phyloP scores from a whole-genome alignment of 2,888 invertebrate species.

The Helicoverpa assulta region DNA sequence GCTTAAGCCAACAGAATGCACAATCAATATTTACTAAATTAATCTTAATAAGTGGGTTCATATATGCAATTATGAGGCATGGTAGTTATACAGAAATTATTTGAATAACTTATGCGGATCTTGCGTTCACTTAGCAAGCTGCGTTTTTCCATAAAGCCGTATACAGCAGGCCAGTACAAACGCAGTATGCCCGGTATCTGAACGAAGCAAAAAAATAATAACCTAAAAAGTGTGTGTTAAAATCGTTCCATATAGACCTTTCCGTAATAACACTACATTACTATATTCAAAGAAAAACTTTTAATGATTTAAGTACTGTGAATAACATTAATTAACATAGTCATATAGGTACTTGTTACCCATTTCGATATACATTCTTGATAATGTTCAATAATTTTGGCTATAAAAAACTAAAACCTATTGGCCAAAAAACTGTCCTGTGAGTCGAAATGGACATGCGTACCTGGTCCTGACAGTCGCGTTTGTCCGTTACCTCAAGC shows the following conservation, averaged over 20 bases:
- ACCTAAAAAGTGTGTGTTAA: constrained; percentile 37
- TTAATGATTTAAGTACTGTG: constrained; percentile 1
- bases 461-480: constrained; percentile 33
- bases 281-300: background rate
- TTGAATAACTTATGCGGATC: constrained; percentile 32
- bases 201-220: constrained; percentile 36
- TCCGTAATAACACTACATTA: constrained; percentile 10
- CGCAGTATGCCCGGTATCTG: constrained; percentile 27
- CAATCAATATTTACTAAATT: constrained; percentile 34
- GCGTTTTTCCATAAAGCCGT: constrained; percentile 44
- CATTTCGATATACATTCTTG: too few relatives aligned
- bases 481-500: constrained; percentile 73
- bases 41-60: constrained; percentile 9
- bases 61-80: constrained; percentile 25
- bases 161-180: constrained; percentile 22
- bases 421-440: constrained; percentile 30
- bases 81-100: constrained; percentile 29
- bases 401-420: too few relatives aligned
- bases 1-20: constrained; percentile 15
- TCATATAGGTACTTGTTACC: too few relatives aligned
- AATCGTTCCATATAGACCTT: constrained; percentile 22
- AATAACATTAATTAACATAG: background rate
- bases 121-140: constrained; percentile 11
- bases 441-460: constrained; percentile 24
- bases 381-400: background rate